Evolutionary conservation across 1,140 invertebrate genomes (phyloP), one percentile per base, ranked within the genome.

Genomic region (Psix sp.): DNA sequence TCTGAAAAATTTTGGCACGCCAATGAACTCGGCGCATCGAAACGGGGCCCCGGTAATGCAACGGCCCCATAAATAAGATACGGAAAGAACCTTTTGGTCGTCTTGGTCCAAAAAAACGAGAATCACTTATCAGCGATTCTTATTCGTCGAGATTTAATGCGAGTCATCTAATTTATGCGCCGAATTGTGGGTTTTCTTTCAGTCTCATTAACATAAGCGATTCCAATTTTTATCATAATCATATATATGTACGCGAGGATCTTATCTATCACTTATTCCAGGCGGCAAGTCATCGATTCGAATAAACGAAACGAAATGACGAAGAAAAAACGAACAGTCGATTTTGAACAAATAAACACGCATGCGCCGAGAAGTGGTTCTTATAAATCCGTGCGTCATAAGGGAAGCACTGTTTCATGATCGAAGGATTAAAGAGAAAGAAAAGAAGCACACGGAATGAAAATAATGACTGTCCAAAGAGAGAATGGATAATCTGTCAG

Each of bases 401-500:
- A 74, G 62, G 71, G 62, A 74, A 74, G 71, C 71, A 74, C 71
- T 74, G 62, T 74, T 74, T 67, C 62, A 74, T 62, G 71, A 67
- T 49, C 71, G 62, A 74, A 63, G 49, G 62, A 68, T 67, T 67
- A 67, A 51, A 49, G 70, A 66, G 33, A 38, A 62, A 71, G 67
- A 63, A 62, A 70, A 68, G 54, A 62, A 60, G 35, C 60, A 46
- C 59, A 60, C 52, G 38, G 59, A 74, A 68, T 56, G 73, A 71
- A 76, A 67, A 67, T 71, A 72, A 76, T 72, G 67, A 71, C 56
- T 76, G 67, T 67, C 66, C 57, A 57, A 66, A 71, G 54, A 70
- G 60, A 73, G 62, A 72, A 73, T 63, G 65, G 72, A 72, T 72
- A 70, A 76, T 75, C 72, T 68, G 77, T 78, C 74, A 74, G 68